phyloP scores from a whole-genome alignment of 2,113 vertebrate genomes.

The Candoia aspera region DNA sequence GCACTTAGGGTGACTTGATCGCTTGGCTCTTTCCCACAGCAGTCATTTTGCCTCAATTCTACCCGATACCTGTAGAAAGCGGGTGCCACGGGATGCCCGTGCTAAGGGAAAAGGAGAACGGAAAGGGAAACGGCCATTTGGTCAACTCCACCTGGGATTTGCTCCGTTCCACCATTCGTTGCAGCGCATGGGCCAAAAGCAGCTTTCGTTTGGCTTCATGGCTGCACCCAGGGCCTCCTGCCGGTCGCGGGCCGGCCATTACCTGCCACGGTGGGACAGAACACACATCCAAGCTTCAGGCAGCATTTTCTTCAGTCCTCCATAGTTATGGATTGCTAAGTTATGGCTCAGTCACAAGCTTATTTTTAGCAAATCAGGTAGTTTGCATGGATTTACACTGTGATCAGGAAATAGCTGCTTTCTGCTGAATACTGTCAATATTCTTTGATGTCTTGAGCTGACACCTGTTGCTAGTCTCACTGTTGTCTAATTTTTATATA shows the following conservation, averaged over 20 bases:
- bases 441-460: not conserved
- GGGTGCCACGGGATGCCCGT: not conserved
- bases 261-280: not conserved
- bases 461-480: not conserved
- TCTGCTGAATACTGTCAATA: constrained; percentile 25
- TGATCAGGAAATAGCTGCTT: not conserved
- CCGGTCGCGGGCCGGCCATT: no score
- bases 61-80: no score
- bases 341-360: not conserved
- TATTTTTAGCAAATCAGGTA: not conserved
- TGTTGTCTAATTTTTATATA: constrained; percentile 30
- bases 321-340: constrained; percentile 12
- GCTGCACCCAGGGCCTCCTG: not conserved
- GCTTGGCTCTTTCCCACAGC: not conserved
- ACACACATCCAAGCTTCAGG: not conserved
- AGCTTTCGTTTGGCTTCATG: not conserved
- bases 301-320: not conserved
- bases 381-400: not conserved
- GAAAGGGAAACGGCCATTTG: not conserved
- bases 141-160: not conserved
- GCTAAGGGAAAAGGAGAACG: not conserved
- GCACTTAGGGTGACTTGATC: no score
- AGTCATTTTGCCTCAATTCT: not conserved
- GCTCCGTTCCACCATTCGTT: not conserved
- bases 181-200: not conserved